These are phyloP conservation scores for Diplogasteroides magnus DNA, from an alignment of 1,140 invertebrate species.

Conservation along the genomic window DNA sequence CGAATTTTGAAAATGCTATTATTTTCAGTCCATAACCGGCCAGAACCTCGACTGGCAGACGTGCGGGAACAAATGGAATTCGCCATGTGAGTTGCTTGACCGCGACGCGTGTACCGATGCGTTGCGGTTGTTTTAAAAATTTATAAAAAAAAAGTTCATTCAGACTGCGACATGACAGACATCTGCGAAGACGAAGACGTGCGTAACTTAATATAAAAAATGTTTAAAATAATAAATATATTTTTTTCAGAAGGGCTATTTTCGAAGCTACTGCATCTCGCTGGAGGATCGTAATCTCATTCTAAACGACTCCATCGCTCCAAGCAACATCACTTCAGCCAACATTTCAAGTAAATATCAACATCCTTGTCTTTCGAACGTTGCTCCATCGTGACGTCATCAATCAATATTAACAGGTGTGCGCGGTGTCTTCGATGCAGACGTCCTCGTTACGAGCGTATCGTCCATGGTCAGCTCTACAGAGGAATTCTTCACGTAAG, in stretches of 20 bases:
- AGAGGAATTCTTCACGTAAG: too few relatives aligned
- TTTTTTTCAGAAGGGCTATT: neutral
- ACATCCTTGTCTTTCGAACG: too few relatives aligned
- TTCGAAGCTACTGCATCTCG: neutral
- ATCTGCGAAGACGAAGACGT: neutral
- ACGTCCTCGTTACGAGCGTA: too few relatives aligned
- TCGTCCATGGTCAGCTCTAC: too few relatives aligned
- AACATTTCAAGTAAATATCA: neutral
- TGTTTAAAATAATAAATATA: neutral
- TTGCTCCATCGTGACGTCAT: too few relatives aligned
- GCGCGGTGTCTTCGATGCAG: too few relatives aligned
- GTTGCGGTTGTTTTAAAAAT: neutral
- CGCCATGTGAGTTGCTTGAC: neutral
- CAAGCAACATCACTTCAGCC: neutral
- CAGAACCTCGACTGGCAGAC: slow-evolving; percentile 64
- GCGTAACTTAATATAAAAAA: neutral
- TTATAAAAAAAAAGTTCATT: neutral
- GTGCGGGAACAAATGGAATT: slow-evolving; percentile 8
- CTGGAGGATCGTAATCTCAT: neutral
- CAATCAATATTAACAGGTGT: too few relatives aligned
- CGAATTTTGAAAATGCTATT: neutral
- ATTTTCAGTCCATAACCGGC: slow-evolving; percentile 13
- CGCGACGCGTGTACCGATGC: too few relatives aligned
- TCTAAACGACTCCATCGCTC: neutral
- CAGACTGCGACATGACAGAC: neutral